Evolutionary conservation across 2,113 vertebrate species (phyloP).

Genomic region (Albula goreensis): DNA sequence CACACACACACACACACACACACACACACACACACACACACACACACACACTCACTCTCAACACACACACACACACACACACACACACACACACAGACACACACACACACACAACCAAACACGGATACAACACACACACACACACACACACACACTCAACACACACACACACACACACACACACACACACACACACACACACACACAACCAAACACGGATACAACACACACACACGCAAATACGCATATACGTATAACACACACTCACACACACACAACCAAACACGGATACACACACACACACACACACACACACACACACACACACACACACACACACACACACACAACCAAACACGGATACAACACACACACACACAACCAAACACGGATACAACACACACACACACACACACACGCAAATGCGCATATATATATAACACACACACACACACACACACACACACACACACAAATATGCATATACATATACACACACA

Average conservation of each 20-base stretch:
- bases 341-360: too few relatives aligned
- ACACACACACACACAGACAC: not conserved
- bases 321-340: not conserved
- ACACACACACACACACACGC: too few relatives aligned
- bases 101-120: too few relatives aligned
- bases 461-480: not conserved
- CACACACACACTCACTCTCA: too few relatives aligned
- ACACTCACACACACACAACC: not conserved
- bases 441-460: not conserved
- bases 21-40: too few relatives aligned
- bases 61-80: too few relatives aligned
- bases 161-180: conserved; percentile 3
- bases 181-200: not conserved
- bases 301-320: not conserved
- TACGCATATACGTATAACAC: not conserved
- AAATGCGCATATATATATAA: not conserved
- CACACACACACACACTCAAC: not conserved
- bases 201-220: not conserved
- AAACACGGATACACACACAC: not conserved
- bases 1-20: too few relatives aligned
- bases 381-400: too few relatives aligned
- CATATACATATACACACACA: not conserved
- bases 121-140: too few relatives aligned
- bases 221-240: not conserved
- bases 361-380: too few relatives aligned